phyloP scores from a whole-genome alignment of 2,113 vertebrate genomes.

The Istiophorus platypterus region DNA sequence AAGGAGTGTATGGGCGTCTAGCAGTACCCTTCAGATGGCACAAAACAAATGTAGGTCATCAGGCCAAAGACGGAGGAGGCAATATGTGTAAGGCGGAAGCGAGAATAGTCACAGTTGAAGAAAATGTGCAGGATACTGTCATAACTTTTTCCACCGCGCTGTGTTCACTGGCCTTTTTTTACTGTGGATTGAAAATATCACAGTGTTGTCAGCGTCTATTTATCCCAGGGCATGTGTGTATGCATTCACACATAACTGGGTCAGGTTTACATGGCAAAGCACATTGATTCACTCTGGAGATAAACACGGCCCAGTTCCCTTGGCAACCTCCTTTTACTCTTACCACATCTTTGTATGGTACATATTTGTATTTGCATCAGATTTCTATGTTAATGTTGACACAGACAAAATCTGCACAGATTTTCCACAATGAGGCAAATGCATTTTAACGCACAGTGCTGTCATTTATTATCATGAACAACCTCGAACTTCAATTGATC shows the following conservation, averaged over 20 bases:
- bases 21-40: conserved; percentile 18
- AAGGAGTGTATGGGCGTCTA: conserved; percentile 21
- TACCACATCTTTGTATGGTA: conserved; percentile 47
- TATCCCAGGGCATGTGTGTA: background rate
- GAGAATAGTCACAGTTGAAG: background rate
- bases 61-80: conserved; percentile 47
- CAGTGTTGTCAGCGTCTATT: conserved; percentile 6
- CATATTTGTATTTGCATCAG: conserved; percentile 56
- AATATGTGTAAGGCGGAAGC: background rate
- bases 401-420: background rate
- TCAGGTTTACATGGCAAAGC: conserved; percentile 69
- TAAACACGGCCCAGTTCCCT: conserved; percentile 67
- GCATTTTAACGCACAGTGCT: background rate
- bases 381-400: conserved; percentile 25
- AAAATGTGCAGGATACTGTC: conserved; percentile 27
- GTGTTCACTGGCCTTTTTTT: conserved; percentile 18
- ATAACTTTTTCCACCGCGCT: conserved; percentile 24
- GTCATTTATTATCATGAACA: conserved; percentile 2
- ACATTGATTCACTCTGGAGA: conserved; percentile 55
- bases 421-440: background rate
- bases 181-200: conserved; percentile 26
- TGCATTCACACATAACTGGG: conserved; percentile 62
- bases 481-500: conserved; percentile 4
- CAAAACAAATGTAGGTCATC: conserved; percentile 59
- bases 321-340: conserved; percentile 45